Evolutionary conservation across 2,797 vertebrate species (phyloP).

Genomic region (Strix occidentalis): DNA sequence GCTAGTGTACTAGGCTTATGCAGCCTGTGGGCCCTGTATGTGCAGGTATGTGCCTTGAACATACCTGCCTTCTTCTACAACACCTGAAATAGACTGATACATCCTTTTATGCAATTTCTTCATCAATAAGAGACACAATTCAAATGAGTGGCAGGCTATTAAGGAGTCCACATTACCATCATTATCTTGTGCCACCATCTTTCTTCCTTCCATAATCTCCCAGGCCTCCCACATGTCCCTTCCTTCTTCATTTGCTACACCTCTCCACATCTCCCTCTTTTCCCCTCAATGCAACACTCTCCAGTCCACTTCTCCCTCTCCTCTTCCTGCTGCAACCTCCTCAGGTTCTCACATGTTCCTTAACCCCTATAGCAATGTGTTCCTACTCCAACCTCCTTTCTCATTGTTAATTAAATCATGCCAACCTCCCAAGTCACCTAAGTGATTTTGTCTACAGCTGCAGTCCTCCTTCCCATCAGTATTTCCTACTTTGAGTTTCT

Average conservation of each 20-base stretch:
- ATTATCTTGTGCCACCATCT: not conserved
- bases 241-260: not conserved
- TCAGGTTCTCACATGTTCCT: not conserved
- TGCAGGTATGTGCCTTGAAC: not conserved
- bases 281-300: not conserved
- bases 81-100: not conserved
- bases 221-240: not conserved
- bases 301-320: not conserved
- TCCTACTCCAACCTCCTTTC: not conserved
- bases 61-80: not conserved
- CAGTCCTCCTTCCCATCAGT: not conserved
- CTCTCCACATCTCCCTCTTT: not conserved
- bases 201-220: not conserved
- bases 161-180: not conserved
- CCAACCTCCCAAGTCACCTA: not conserved
- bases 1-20: accelerated
- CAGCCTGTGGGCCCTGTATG: not conserved
- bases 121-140: not conserved
- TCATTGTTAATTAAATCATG: not conserved
- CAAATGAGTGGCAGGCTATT: not conserved
- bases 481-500: not conserved
- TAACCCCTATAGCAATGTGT: not conserved
- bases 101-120: not conserved
- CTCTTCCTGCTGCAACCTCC: not conserved
- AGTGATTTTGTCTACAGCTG: not conserved